A percentile compares a stretch with the other conserved stretches of the same genome.
phyloP scores from a whole-genome alignment of 2,888 invertebrate genomes.

The Polyommatus iphigenia region DNA sequence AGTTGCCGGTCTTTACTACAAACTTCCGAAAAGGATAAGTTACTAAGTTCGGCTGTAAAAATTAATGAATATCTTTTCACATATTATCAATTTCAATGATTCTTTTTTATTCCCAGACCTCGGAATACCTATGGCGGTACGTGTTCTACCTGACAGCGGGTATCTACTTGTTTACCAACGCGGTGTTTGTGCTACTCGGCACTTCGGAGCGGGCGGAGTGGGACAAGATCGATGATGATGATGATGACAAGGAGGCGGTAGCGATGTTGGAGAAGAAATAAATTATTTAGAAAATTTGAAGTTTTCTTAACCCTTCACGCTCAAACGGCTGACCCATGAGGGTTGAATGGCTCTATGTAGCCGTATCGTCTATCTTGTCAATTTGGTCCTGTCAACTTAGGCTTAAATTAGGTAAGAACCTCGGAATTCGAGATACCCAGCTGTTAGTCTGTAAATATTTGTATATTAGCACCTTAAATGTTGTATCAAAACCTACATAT shows the following conservation, averaged over 20 bases:
- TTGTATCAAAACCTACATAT: no score
- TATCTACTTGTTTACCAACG: constrained; percentile 83
- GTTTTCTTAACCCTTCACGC: not conserved
- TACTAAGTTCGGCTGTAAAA: no score
- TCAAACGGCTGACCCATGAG: no score
- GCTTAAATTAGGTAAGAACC: no score
- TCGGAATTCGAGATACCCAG: no score
- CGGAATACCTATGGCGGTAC: constrained; percentile 83
- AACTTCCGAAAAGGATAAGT: no score
- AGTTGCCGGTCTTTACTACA: no score
- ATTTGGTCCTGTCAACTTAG: no score
- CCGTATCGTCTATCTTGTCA: no score
- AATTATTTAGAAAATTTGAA: not conserved
- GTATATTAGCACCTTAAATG: no score
- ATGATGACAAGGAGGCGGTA: constrained; percentile 36
- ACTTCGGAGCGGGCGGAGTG: constrained; percentile 85
- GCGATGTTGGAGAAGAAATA: constrained; percentile 36
- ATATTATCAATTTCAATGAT: not conserved
- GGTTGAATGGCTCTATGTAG: no score
- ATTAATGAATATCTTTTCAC: not conserved
- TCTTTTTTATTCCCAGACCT: constrained; percentile 69
- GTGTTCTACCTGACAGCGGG: constrained; percentile 87
- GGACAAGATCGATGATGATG: constrained; percentile 76
- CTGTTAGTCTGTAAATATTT: no score
- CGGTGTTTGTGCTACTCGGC: constrained; percentile 84